phyloP scores from a whole-genome alignment of 2,797 vertebrate species.

The Eremophila alpestris region DNA sequence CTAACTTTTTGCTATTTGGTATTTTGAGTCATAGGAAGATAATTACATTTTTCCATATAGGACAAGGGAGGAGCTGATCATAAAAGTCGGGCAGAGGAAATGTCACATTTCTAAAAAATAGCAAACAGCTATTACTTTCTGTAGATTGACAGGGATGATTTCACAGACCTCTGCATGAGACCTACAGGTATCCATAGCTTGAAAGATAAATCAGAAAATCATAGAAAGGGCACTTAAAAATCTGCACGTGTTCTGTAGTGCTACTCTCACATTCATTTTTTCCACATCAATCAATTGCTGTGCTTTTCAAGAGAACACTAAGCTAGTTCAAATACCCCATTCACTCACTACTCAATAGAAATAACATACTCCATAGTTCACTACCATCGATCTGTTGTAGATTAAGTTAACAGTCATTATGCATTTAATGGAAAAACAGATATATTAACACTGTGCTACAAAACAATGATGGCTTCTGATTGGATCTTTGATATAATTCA shows the following conservation, averaged over 20 bases:
- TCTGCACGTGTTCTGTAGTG: background rate
- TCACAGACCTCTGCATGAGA: background rate
- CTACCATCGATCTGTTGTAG: slow-evolving; percentile 33
- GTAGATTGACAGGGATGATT: background rate
- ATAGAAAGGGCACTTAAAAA: background rate
- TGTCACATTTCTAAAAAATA: background rate
- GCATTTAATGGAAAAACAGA: slow-evolving; percentile 44
- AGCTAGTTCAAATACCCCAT: background rate
- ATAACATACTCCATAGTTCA: background rate
- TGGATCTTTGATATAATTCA: background rate
- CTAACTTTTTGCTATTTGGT: background rate
- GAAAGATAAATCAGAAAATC: background rate
- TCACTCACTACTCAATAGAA: slow-evolving; percentile 21
- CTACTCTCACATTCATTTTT: slow-evolving; percentile 21
- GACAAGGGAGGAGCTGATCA: background rate
- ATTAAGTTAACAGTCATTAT: slow-evolving; percentile 43
- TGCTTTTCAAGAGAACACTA: slow-evolving; percentile 12
- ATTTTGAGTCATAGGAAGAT: background rate
- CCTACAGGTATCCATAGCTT: background rate
- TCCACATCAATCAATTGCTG: background rate
- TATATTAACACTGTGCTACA: background rate
- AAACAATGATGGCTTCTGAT: background rate
- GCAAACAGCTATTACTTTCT: background rate
- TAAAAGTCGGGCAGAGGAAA: background rate
- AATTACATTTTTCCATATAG: background rate